Evolutionary conservation across 1,140 invertebrate species (phyloP), one percentile per base, ranked within the genome.

Genomic region (Cotesia vestalis): DNA sequence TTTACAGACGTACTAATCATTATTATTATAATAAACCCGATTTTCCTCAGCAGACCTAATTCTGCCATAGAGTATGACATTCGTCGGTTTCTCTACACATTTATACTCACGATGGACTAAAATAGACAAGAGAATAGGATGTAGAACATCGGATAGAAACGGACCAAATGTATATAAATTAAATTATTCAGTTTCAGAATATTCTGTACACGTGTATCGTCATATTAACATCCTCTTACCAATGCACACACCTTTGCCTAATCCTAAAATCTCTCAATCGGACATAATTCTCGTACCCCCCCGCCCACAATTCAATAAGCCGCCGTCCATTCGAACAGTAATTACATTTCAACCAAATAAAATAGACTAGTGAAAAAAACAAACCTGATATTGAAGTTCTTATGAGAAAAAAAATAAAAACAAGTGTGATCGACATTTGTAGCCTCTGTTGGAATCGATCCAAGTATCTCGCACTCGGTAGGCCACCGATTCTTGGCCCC

Each of bases 401-500:
- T 75, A 83, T 82, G 72, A 83, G 77, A 73, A 79, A 77, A 61
- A 78, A 75, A 72, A 80, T 84, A 77, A 83, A 80, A 73, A 85
- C 76, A 75, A 83, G 78, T 74, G 81, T 72, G 68, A 84, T 76
- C 72, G 80, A 79, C 77, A 80, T 77, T 76, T 78, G 81, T 80
- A 78, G 73, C 75, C 75, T 76, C 76, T 81, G 76, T 77, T 84
- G 84, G 84, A 81, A 77, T 40, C 4, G 40, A 57, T 83, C 81
- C 81, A 83, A 76, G 67, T 78, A 80, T 79, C 76, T 79, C 75
- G 78, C 76, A 73, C 76, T 81, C 75, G 79, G 76, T 78, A 79
- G 80, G 78, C 81, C 83, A 80, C 82, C 81, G 79, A 82, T 82
- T 83, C 80, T 84, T 82, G 75, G 81, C 78, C 81, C 78, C 79